phyloP scores from a whole-genome alignment of 2,888 invertebrate genomes.

The Drosophila pseudotakahashii region DNA sequence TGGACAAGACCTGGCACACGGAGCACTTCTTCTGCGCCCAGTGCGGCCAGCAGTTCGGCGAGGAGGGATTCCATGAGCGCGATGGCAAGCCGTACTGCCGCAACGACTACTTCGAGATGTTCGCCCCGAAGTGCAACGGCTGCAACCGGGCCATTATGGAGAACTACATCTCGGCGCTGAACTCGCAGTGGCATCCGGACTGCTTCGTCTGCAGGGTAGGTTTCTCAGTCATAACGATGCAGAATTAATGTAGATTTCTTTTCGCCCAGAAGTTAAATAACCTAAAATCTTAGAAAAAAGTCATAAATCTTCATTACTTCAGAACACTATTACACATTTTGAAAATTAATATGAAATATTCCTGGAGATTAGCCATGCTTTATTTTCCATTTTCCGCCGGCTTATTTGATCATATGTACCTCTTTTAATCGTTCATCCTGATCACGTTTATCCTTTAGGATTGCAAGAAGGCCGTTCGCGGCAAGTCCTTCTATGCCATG shows the following conservation, averaged over 20 bases:
- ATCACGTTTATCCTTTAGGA: constrained; percentile 87
- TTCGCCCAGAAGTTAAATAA: neutral
- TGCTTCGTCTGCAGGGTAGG: constrained; percentile 99
- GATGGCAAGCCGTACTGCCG: constrained; percentile 98
- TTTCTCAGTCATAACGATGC: constrained; percentile 43
- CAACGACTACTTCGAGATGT: constrained; percentile 98
- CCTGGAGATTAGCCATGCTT: neutral
- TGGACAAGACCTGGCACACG: constrained; percentile 99
- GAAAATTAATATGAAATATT: neutral
- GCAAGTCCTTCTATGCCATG: constrained; percentile 98
- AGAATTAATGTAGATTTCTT: neutral
- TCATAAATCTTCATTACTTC: too few relatives aligned
- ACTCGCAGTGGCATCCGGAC: constrained; percentile 99
- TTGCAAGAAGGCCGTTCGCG: constrained; percentile 96
- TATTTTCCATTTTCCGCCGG: too few relatives aligned
- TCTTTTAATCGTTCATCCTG: constrained; percentile 44
- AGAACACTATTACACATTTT: too few relatives aligned
- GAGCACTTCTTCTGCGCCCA: constrained; percentile 99
- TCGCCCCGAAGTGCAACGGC: constrained; percentile 98
- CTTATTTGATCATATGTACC: neutral
- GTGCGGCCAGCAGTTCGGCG: constrained; percentile 98
- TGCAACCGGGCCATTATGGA: constrained; percentile 98
- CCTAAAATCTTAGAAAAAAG: too few relatives aligned
- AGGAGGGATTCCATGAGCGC: constrained; percentile 98
- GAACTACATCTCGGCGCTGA: constrained; percentile 98